Base-by-base conservation (phyloP, 2,888 invertebrate species). In the Tenthredo distinguenda region DNA sequence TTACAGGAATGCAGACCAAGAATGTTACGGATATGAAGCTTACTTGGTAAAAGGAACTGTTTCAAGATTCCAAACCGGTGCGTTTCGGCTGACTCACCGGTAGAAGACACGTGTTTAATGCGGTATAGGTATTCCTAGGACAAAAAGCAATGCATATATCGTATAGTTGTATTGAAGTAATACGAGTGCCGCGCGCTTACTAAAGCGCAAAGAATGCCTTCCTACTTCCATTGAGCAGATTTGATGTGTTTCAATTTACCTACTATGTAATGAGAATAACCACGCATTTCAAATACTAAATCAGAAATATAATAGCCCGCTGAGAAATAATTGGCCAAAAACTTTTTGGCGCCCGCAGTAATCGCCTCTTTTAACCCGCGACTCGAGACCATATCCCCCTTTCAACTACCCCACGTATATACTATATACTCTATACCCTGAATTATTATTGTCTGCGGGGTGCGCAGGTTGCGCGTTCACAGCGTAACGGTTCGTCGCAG, bases 401-500 rank as follows among this genome's bases (percentile, higher is more conserved):
- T 21, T 37, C 10, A 26, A 21, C n/a, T 34, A 58, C 21, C 62
- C 58, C 62, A 21, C 58, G 62, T 81, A 15, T 21, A 62, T 37
- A n/a, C 47, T 9, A 10, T 15, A n/a, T 40, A 40, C 34, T 7
- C 40, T 47, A 31, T 34, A 83, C 83, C 83, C 68, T 26, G 47
- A 71, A 50, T 83, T 71, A 68, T 65, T 68, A 58, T 83, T 68
- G 83, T 83, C 83, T 47, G 83, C 81, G 83, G 83, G 83, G 83
- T 68, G 47, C 83, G 71, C 83, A 83, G 68, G 83, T 83, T 83
- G 68, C 81, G 58, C 34, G 81, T 81, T 81, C 81, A 81, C 81
- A 62, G 68, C 71, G 83, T 83, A 83, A 83, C 83, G 83, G 83
- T 83, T n/a, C 83, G 68, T 83, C 71, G 71, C 83, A 83, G 83